Evolutionary conservation across 2,113 vertebrate genomes (phyloP).

Genomic region (Salminus brasiliensis): DNA sequence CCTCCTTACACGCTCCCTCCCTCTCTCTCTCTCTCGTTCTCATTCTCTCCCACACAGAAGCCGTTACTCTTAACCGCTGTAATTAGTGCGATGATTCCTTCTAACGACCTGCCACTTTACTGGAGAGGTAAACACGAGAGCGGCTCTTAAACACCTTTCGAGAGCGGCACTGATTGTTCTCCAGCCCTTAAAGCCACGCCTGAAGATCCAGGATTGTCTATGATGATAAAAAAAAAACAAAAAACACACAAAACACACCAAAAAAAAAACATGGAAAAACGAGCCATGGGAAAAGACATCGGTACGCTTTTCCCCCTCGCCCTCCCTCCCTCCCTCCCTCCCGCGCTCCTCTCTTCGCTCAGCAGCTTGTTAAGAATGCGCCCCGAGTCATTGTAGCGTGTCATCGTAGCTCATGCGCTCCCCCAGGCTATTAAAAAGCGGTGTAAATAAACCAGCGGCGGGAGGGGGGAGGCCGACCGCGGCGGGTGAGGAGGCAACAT

Average conservation of each 20-base stretch:
- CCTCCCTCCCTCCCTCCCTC: too few relatives aligned
- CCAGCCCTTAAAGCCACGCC: constrained; percentile 35
- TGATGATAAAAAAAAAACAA: constrained; percentile 49
- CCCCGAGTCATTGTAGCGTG: constrained; percentile 56
- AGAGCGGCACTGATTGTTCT: constrained; percentile 66
- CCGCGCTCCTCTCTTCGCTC: constrained; percentile 50
- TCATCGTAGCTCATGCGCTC: constrained; percentile 67
- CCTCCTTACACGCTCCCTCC: neutral
- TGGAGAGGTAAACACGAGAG: constrained; percentile 61
- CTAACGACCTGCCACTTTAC: constrained; percentile 70
- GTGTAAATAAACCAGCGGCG: constrained; percentile 70
- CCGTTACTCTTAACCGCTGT: constrained; percentile 54
- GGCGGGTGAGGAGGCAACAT: constrained; percentile 27
- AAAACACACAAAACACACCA: neutral
- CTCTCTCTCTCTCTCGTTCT: neutral
- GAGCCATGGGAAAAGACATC: constrained; percentile 11
- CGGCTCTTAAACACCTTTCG: constrained; percentile 70
- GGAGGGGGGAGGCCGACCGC: constrained; percentile 12
- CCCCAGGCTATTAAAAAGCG: constrained; percentile 68
- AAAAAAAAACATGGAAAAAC: too few relatives aligned
- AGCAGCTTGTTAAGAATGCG: constrained; percentile 65
- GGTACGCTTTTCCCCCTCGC: neutral
- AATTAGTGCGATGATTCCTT: constrained; percentile 70
- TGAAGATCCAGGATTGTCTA: constrained; percentile 50
- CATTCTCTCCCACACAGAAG: neutral